phyloP scores from a whole-genome alignment of 2,797 vertebrate species.

The Linurgus olivaceus region DNA sequence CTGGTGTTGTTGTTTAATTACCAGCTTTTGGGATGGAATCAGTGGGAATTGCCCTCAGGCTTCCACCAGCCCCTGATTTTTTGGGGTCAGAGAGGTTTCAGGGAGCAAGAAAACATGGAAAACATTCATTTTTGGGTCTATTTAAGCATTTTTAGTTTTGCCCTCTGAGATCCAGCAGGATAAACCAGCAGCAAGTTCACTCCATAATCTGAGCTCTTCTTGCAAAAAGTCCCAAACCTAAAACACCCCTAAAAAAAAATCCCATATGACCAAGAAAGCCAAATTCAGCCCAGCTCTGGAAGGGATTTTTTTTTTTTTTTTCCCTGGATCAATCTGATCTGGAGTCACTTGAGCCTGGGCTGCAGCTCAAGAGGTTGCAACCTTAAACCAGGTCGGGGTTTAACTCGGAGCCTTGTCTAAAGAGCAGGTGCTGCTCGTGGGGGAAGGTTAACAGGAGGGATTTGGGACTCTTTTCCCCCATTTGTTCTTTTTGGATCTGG shows the following conservation, averaged over 20 bases:
- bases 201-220: not conserved
- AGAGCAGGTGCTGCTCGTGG: not conserved
- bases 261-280: not conserved
- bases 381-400: slow-evolving; percentile 23
- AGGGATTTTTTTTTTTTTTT: not conserved
- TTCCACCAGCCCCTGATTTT: not conserved
- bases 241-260: not conserved
- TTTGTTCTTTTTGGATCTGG: not conserved
- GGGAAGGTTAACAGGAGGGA: not conserved
- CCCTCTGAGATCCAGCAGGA: not conserved
- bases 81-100: not conserved
- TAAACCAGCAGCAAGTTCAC: not conserved
- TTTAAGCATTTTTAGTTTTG: rapidly evolving
- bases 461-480: not conserved
- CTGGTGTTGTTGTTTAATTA: not conserved
- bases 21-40: not conserved
- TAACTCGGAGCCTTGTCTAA: not conserved
- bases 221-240: not conserved
- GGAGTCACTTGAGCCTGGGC: not conserved
- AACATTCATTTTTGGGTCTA: rapidly evolving
- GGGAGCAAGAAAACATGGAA: rapidly evolving
- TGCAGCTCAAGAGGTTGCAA: slow-evolving; percentile 5
- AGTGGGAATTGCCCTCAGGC: not conserved
- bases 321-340: not conserved
- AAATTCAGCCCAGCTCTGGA: not conserved